Base-by-base conservation (phyloP, 2,797 vertebrate species). In the Valencia hispanica region DNA sequence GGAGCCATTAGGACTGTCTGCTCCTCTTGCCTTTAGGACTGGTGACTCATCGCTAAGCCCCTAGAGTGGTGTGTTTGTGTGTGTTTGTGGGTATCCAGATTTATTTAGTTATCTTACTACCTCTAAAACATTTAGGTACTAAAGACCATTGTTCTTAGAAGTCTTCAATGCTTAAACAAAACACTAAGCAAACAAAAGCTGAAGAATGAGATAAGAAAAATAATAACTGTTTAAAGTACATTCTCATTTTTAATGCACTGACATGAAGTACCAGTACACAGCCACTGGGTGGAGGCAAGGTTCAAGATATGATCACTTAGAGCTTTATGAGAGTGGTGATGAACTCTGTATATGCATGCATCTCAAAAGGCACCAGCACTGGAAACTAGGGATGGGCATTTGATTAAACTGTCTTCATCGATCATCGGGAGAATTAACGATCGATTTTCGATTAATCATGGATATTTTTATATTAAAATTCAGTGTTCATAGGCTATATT, bases 221-320 rank as follows among this genome's bases (percentile, higher is more conserved):
- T 18, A 41, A 8, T 66, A 66, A 66, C 15, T 66, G 11, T 43
- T 68, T 3, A n/a, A 68, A 68, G 8, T 6, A n/a, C n/a, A n/a
- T 14, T 41, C 12, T 43, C 6, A 43, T 17, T 68, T 68, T 27
- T 20, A 27, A 68, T 27, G 3, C 0, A 57, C 30, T 39, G 34
- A 79, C 39, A 17, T 84, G 73, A 41, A 87, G 85, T 92, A 77
- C 50, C 79, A 71, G 48, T 4, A 50, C 4, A 34, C 1, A 11
- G 50, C 91, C 94, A 94, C 82, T 73, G 92, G 93, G 74, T 87
- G 95, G 93, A 66, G 77, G 81, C 87, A 90, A 77, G 2, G 1
- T n/a, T 68, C 75, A 76, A 81, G 17, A 68, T 73, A 63, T 87
- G 51, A 83, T 27, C 1, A 72, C 17, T 66, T 55, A 12, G 18